Percentiles rank a stretch among this genome's conserved stretches.
phyloP scores from a whole-genome alignment of 1,140 invertebrate genomes.

The Sycophaga agraensis region DNA sequence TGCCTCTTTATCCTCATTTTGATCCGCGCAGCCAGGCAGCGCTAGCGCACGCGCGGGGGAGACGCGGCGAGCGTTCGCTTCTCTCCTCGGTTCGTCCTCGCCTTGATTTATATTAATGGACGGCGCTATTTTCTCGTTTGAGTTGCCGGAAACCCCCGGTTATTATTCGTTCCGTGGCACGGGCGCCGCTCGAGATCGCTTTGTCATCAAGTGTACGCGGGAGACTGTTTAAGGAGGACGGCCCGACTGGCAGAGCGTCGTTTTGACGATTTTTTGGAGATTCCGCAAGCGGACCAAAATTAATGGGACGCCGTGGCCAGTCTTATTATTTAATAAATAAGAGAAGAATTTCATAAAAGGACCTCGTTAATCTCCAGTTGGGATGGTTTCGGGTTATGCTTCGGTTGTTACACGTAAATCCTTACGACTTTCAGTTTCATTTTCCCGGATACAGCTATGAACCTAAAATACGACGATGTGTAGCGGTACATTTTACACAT shows the following conservation, averaged over 20 bases:
- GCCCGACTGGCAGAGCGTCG: not conserved
- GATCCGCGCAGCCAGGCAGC: too few relatives aligned
- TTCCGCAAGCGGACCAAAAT: not conserved
- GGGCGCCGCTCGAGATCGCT: constrained; percentile 5
- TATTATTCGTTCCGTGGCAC: constrained; percentile 13
- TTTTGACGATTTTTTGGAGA: constrained; percentile 10
- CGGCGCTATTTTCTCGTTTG: constrained; percentile 29
- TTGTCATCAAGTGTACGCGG: constrained; percentile 20
- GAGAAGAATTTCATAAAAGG: constrained; percentile 1
- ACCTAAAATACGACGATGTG: too few relatives aligned
- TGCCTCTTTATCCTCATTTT: too few relatives aligned
- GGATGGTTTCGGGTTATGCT: too few relatives aligned
- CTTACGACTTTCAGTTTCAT: too few relatives aligned
- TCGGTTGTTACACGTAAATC: too few relatives aligned
- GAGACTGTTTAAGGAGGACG: not conserved
- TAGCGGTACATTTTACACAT: too few relatives aligned
- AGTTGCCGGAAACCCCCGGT: constrained; percentile 20
- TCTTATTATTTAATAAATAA: constrained; percentile 27
- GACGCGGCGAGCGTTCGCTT: not conserved
- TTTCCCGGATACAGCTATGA: too few relatives aligned
- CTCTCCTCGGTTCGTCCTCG: not conserved
- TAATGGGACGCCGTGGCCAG: too few relatives aligned
- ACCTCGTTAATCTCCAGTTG: constrained; percentile 14
- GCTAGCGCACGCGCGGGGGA: not conserved
- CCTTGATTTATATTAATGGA: constrained; percentile 32